A percentile compares a stretch with the other conserved stretches of the same genome.
Conservation (phyloP, 2,113 vertebrate genomes). For the Psettodes erumei region DNA sequence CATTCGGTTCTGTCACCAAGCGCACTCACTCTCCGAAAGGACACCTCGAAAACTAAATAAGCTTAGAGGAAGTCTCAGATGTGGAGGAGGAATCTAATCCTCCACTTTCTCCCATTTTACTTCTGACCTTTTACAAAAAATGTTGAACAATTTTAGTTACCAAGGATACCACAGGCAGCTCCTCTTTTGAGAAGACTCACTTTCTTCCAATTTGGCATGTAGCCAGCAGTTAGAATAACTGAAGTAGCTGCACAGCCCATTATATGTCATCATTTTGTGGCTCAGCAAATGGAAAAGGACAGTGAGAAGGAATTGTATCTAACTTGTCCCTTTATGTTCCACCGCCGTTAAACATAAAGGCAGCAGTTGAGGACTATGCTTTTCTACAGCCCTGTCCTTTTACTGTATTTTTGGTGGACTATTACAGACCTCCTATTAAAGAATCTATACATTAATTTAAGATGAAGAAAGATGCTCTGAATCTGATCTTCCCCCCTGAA, state of each 20-base stretch:
- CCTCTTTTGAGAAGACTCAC: conserved; percentile 39
- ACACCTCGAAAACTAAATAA: conserved; percentile 56
- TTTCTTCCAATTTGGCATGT: conserved; percentile 52
- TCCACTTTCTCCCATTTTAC: conserved; percentile 52
- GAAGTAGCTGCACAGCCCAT: conserved; percentile 44
- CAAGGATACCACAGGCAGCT: conserved; percentile 66
- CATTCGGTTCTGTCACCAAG: conserved; percentile 54
- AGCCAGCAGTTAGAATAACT: conserved; percentile 47
- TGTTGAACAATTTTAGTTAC: conserved; percentile 60
- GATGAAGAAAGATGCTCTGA: not conserved
- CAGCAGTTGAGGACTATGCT: conserved; percentile 3
- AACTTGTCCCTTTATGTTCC: conserved; percentile 37
- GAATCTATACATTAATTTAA: not conserved
- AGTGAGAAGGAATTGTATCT: conserved; percentile 40
- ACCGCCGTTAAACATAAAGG: conserved; percentile 18
- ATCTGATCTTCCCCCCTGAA: not conserved
- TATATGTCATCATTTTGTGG: conserved; percentile 59
- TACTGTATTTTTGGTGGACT: conserved; percentile 35
- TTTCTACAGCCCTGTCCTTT: conserved; percentile 7
- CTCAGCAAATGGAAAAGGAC: conserved; percentile 52
- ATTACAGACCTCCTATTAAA: conserved; percentile 10
- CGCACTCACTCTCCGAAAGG: conserved; percentile 41
- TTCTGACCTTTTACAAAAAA: conserved; percentile 70
- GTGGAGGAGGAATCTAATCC: conserved; percentile 52
- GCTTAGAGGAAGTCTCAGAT: conserved; percentile 53